Evolutionary conservation across 2,113 vertebrate species (phyloP).

Genomic region (Ophthalmolycus amberensis): DNA sequence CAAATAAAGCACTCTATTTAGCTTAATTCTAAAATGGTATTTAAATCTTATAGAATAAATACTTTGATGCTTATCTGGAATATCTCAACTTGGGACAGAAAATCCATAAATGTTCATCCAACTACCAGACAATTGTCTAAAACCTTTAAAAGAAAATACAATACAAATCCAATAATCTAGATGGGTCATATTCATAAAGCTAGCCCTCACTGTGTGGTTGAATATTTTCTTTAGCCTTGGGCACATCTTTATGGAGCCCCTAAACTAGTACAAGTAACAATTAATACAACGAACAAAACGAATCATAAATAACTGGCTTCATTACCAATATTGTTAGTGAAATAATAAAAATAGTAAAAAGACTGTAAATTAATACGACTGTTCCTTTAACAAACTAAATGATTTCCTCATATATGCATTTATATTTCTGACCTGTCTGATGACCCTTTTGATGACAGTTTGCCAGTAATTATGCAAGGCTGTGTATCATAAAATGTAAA

Average conservation of each 20-base stretch:
- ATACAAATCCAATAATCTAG: background rate
- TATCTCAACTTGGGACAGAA: background rate
- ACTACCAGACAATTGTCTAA: background rate
- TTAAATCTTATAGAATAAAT: background rate
- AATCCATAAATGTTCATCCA: background rate
- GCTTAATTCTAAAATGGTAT: background rate
- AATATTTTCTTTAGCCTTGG: background rate
- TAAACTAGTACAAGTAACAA: background rate
- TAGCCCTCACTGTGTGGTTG: background rate
- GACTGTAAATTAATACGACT: background rate
- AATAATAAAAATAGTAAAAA: background rate
- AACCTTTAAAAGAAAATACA: background rate
- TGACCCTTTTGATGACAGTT: no score
- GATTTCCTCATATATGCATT: background rate
- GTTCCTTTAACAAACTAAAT: background rate
- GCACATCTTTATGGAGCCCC: background rate
- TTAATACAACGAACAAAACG: background rate
- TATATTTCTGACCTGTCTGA: background rate
- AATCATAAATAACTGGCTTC: background rate
- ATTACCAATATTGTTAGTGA: background rate
- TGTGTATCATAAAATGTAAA: background rate
- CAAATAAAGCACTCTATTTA: background rate
- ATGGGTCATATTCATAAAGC: background rate
- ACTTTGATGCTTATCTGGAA: background rate
- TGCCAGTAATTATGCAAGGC: background rate